phyloP scores from a whole-genome alignment of 1,140 invertebrate genomes.

The Pseudobourletiella spinata region DNA sequence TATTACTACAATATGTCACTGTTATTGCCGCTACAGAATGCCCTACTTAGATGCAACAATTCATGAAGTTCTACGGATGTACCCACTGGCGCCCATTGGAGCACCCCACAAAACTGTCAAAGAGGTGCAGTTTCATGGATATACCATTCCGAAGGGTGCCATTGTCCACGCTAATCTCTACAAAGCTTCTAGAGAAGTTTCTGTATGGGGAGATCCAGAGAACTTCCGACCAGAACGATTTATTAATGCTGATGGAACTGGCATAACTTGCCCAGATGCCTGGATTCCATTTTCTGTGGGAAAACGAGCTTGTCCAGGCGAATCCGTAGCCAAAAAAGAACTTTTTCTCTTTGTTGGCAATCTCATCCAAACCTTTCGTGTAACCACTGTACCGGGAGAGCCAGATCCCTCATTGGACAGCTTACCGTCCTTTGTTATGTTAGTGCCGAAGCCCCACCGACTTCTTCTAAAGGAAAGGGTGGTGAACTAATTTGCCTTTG shows the following conservation, averaged over 20 bases:
- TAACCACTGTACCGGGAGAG: no score
- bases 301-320: conserved; percentile 37
- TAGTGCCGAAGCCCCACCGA: no score
- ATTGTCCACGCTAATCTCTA: conserved; percentile 42
- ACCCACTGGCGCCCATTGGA: conserved; percentile 64
- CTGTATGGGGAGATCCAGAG: conserved; percentile 42
- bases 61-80: conserved; percentile 62
- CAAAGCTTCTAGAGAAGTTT: conserved; percentile 41
- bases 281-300: conserved; percentile 13
- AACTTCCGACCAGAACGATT: conserved; percentile 45
- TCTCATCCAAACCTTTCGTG: no score
- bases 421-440: no score
- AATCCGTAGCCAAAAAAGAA: conserved; percentile 37
- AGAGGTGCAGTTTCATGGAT: conserved; percentile 58
- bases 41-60: conserved; percentile 67
- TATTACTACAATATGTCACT: no score
- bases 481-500: no score
- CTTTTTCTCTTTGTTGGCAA: no score
- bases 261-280: conserved; percentile 8
- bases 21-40: no score
- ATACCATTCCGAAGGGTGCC: conserved; percentile 42
- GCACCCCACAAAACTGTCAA: conserved; percentile 64
- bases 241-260: conserved; percentile 32
- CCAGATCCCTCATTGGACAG: no score
- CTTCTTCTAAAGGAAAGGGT: no score